Evolutionary conservation across 2,888 invertebrate species (phyloP).

Genomic region (Pollenia labialis): DNA sequence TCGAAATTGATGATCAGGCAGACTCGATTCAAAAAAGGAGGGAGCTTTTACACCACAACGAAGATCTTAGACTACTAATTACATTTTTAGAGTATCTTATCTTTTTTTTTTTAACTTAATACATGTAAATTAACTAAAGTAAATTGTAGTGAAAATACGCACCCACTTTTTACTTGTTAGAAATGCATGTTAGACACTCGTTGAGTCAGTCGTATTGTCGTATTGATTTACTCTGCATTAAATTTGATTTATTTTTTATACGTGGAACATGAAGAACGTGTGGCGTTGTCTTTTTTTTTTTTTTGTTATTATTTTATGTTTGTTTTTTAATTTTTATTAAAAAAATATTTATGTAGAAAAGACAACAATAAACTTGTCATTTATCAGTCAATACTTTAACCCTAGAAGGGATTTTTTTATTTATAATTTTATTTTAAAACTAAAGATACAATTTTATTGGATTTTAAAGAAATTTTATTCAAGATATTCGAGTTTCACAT

Average conservation of each 20-base stretch:
- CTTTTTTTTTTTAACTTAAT: slow-evolving; percentile 14
- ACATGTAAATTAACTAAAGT: slow-evolving; percentile 24
- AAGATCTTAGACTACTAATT: not conserved
- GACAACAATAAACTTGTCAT: slow-evolving; percentile 58
- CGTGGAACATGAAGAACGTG: slow-evolving; percentile 38
- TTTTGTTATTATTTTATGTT: not conserved
- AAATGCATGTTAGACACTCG: slow-evolving; percentile 37
- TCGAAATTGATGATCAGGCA: too few relatives aligned
- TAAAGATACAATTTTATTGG: not conserved
- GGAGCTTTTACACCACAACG: too few relatives aligned
- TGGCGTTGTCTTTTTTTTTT: not conserved
- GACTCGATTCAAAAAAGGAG: not conserved
- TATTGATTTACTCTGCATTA: slow-evolving; percentile 36
- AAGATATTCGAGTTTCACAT: too few relatives aligned
- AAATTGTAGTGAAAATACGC: slow-evolving; percentile 49
- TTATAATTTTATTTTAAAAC: slow-evolving; percentile 6
- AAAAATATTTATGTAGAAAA: slow-evolving; percentile 10
- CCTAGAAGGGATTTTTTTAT: slow-evolving; percentile 19
- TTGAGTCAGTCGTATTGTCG: not conserved
- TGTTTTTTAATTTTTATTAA: slow-evolving; percentile 15
- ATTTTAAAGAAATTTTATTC: slow-evolving; percentile 4
- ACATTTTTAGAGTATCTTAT: slow-evolving; percentile 39
- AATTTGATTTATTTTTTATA: slow-evolving; percentile 46
- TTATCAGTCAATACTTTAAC: slow-evolving; percentile 58
- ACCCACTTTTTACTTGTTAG: slow-evolving; percentile 64